Base-by-base conservation (phyloP, 2,888 invertebrate genomes). In the Shargacucullia verbasci region DNA sequence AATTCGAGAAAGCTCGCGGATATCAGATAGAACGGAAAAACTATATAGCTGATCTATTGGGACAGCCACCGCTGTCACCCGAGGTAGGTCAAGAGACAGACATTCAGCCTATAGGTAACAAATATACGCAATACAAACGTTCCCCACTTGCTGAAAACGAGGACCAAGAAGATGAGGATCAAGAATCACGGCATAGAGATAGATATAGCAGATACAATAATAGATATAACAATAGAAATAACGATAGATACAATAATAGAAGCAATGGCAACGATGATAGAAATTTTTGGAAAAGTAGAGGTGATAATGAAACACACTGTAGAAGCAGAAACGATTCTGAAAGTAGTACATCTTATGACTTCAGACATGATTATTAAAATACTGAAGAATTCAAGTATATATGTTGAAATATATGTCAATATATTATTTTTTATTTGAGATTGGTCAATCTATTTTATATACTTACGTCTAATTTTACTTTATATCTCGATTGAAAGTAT, bases 1-100 rank as follows among this genome's bases (percentile, higher is more conserved):
- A 83, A 69, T 96, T 97, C 76, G 94, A 95, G 79, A 85, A 82
- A 14, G 96, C 96, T 2, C 95, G 97, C 8, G 97, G 97, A 0
- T 95, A 97, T 80, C 75, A 91, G 59, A 96, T 97, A 31, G 96
- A 97, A 84, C 94, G 96, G 9, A 74, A 86, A 1, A 94, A 94
- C 62, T 97, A 96, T 78, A 73, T 94, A 53, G 82, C 89, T 11
- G 90, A 92, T 70, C 66, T 95, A 54, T 63, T 89, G 48, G 85
- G 87, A 2, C 65, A 54, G 1, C 50, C 66, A 11, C 75, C 76
- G 7, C 82, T 81, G 1, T 80, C 78, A 3, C 83, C 88, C 1
- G 82, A 86, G 38, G 48, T 85, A 12, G 83, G 86, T 12, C 58
- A 67, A 43, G 39, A 73, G 2, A 84, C 84, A 9, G 47, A 52